Evolutionary conservation across 2,888 invertebrate genomes (phyloP).

Genomic region (Drosophila mimica): DNA sequence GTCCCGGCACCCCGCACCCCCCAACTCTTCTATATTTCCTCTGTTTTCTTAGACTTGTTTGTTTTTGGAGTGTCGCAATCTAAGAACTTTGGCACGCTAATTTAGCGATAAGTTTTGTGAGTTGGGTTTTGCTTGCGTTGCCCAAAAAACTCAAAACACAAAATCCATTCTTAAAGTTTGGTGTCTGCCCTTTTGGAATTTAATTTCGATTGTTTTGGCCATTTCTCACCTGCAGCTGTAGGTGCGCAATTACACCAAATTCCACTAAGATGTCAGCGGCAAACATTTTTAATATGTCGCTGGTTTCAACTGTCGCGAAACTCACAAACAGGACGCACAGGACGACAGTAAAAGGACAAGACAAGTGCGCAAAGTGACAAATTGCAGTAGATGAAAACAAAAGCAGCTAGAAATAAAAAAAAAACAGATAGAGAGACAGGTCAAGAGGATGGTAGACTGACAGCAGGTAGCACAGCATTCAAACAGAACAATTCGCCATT

Average conservation of each 20-base stretch:
- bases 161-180: slow-evolving; percentile 7
- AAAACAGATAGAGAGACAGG: slow-evolving; percentile 46
- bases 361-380: slow-evolving; percentile 73
- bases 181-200: slow-evolving; percentile 29
- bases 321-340: slow-evolving; percentile 1
- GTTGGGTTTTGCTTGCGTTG: slow-evolving; percentile 36
- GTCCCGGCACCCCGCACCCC: background rate
- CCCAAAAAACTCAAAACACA: background rate
- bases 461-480: slow-evolving; percentile 14
- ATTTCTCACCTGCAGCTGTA: slow-evolving; percentile 38
- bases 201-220: slow-evolving; percentile 30
- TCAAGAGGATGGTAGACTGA: slow-evolving; percentile 42
- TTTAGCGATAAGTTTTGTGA: slow-evolving; percentile 67
- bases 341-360: slow-evolving; percentile 46
- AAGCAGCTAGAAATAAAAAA: slow-evolving; percentile 10
- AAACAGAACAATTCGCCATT: slow-evolving; percentile 36
- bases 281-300: slow-evolving; percentile 62
- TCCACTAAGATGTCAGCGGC: slow-evolving; percentile 57
- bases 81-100: slow-evolving; percentile 63
- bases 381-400: slow-evolving; percentile 61
- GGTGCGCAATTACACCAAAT: slow-evolving; percentile 51
- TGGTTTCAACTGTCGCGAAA: slow-evolving; percentile 42
- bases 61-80: slow-evolving; percentile 53
- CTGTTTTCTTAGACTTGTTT: slow-evolving; percentile 6
- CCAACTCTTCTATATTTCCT: background rate